These are phyloP conservation scores for Callosobruchus maculatus DNA, from an alignment of 2,888 invertebrate species.

Conservation along the genomic window DNA sequence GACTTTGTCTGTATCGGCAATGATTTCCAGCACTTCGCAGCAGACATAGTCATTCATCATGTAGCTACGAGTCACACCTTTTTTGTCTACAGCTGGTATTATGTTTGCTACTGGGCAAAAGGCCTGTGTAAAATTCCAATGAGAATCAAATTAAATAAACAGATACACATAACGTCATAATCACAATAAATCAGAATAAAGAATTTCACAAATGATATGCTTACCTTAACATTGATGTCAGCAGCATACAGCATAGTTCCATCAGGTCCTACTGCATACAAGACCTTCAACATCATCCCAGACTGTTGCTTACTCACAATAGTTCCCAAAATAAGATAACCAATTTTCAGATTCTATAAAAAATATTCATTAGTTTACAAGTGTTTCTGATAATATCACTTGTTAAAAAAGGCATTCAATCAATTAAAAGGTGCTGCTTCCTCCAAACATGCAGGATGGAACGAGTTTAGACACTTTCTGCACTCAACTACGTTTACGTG, in stretches of 20 bases:
- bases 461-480: too few relatives aligned
- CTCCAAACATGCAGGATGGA: too few relatives aligned
- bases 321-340: conserved; percentile 75
- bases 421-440: too few relatives aligned
- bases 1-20: conserved; percentile 83
- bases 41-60: conserved; percentile 81
- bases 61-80: conserved; percentile 71
- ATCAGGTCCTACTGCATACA: conserved; percentile 79
- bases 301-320: conserved; percentile 71
- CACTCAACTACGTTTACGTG: too few relatives aligned
- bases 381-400: too few relatives aligned
- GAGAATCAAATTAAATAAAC: not conserved
- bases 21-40: conserved; percentile 84
- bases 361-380: not conserved
- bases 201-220: conserved; percentile 9
- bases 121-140: conserved; percentile 49
- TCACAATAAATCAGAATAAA: too few relatives aligned
- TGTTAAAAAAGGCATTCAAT: too few relatives aligned
- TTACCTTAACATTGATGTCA: conserved; percentile 83
- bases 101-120: conserved; percentile 67
- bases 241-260: conserved; percentile 76
- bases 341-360: conserved; percentile 63
- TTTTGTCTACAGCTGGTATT: conserved; percentile 77
- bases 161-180: too few relatives aligned
- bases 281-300: conserved; percentile 74